Base-by-base conservation (phyloP, 35 echinoderm and acorn worm genomes). In the Apostichopus californicus region DNA sequence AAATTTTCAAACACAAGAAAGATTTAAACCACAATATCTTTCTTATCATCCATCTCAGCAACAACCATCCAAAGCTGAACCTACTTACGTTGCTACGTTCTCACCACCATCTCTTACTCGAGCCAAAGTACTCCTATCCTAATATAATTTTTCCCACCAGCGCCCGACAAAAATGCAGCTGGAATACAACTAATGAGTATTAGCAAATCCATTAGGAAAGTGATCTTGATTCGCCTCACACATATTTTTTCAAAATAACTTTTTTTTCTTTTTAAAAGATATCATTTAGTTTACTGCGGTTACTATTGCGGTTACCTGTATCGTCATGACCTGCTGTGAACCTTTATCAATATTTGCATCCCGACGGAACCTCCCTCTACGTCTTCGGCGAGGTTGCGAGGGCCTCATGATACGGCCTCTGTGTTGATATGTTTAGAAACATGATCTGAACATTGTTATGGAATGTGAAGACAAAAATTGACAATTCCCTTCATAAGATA, bases 351-450 rank as follows among this genome's bases (percentile, higher is more conserved):
- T 85, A 56, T 59, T 21, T 11, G 81, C 14, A 85, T 85, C 55
- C 81, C 54, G 55, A 59, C n/a, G 10, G 54, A 59, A 59, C 81
- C 81, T 85, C 81, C 57, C 71, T 75, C 71, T 18, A 18, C 71
- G 71, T 18, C 34, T 46, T 46, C 34, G 3, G 34, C 34, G 17
- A 7, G 71, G 71, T 7, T 75, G n/a, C 17, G 5, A 21, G 17
- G 81, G 81, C 57, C 55, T 59, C 81, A 58, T 59, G 81, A 85
- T 58, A 55, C 81, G 81, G 81, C 81, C 81, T 85, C 81, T 6
- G 55, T 85, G 81, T 85, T 85, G 55, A 85, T 85, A 25, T 85
- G 81, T 85, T 85, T 85, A 59, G 81, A 85, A 85, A 85, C 81
- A 85, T 59, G 81, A 85, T 85, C 81, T 63, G 20, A 59, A 58